These are phyloP conservation scores for Eurosta solidaginis DNA, from an alignment of 1,140 invertebrate genomes.

Conservation along the genomic window DNA sequence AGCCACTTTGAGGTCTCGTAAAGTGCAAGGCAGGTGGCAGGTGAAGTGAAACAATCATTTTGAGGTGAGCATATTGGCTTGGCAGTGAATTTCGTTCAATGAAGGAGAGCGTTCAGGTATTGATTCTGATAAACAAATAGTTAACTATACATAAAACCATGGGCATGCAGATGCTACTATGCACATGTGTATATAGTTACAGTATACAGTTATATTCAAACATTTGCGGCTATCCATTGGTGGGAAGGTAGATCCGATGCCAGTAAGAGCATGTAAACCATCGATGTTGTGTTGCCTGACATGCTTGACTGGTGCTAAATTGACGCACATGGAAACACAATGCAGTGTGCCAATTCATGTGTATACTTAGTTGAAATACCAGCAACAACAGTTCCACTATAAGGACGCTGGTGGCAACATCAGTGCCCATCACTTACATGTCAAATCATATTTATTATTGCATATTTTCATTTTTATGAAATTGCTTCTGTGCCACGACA, in stretches of 20 bases:
- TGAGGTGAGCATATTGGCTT: background rate
- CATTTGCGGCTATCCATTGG: background rate
- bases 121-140: background rate
- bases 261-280: background rate
- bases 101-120: background rate
- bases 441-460: conserved; percentile 39
- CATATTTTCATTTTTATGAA: conserved; percentile 36
- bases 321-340: conserved; percentile 6
- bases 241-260: background rate
- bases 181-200: background rate
- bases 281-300: background rate
- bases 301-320: conserved; percentile 5
- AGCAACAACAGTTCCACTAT: background rate
- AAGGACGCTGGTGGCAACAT: background rate
- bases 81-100: too few relatives aligned
- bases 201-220: too few relatives aligned
- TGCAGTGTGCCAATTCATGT: background rate
- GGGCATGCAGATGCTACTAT: background rate
- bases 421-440: conserved; percentile 31
- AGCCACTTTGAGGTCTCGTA: background rate
- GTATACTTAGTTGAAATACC: background rate
- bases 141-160: background rate
- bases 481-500: conserved; percentile 33
- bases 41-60: too few relatives aligned
- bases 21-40: background rate